Conservation (phyloP, 2,797 vertebrate species). For the Esox lucius region DNA sequence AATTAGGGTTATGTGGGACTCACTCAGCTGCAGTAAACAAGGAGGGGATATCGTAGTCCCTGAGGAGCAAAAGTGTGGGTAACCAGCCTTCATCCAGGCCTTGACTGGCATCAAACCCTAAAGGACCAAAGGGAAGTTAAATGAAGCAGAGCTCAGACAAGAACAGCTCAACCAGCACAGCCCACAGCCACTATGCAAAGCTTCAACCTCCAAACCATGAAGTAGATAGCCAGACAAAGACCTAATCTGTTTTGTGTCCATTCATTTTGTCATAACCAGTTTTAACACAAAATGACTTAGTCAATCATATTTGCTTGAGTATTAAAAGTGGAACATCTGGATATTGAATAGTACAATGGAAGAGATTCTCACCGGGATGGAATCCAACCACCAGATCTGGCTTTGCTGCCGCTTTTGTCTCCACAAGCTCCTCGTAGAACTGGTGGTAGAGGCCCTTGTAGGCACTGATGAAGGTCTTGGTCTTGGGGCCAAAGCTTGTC, state of each 20-base stretch:
- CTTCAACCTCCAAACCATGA: neutral
- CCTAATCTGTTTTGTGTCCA: neutral
- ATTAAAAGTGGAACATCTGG: neutral
- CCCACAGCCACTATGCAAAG: neutral
- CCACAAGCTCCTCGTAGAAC: conserved; percentile 93
- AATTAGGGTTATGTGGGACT: conserved; percentile 16
- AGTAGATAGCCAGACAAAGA: neutral
- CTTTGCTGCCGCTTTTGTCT: conserved; percentile 77
- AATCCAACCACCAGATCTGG: conserved; percentile 91
- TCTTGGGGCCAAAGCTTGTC: conserved; percentile 66
- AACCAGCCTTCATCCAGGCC: conserved; percentile 80
- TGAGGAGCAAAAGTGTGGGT: conserved; percentile 81
- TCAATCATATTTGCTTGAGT: neutral
- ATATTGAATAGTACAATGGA: neutral
- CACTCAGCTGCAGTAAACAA: conserved; percentile 81
- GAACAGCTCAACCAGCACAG: neutral
- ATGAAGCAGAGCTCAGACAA: neutral
- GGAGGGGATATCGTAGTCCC: conserved; percentile 79
- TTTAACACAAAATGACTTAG: neutral
- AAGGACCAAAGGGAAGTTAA: neutral
- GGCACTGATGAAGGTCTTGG: conserved; percentile 83
- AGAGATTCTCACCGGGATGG: conserved; percentile 79
- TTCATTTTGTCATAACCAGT: neutral
- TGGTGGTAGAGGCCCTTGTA: conserved; percentile 87
- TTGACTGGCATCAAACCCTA: conserved; percentile 78